These are phyloP conservation scores for Formica exsecta DNA, from an alignment of 1,140 invertebrate genomes.

Conservation along the genomic window DNA sequence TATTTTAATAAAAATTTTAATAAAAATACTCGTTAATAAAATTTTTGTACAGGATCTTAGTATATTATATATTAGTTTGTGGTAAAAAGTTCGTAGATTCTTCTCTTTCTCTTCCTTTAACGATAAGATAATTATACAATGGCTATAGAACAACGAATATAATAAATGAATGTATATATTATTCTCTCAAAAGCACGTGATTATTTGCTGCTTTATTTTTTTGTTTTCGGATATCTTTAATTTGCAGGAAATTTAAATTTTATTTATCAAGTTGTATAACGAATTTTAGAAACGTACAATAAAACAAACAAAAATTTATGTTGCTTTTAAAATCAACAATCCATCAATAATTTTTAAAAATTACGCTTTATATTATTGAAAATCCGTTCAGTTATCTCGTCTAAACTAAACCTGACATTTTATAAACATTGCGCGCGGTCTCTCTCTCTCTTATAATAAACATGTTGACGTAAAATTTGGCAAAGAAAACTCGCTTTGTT, in stretches of 20 bases:
- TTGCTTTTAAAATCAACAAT: neutral
- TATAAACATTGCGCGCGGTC: neutral
- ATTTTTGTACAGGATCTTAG: no score
- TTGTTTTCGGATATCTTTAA: neutral
- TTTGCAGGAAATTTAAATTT: neutral
- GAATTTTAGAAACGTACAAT: neutral
- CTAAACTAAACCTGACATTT: neutral
- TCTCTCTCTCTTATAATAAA: neutral
- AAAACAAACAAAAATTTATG: neutral
- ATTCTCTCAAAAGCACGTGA: neutral
- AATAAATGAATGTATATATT: conserved; percentile 39
- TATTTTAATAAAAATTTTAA: neutral
- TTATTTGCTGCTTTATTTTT: conserved; percentile 4
- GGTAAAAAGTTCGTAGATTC: conserved; percentile 1
- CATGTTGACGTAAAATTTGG: neutral
- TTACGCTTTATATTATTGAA: neutral
- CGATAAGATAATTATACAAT: conserved; percentile 9
- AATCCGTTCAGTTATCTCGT: neutral
- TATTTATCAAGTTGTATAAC: neutral
- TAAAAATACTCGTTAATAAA: no score
- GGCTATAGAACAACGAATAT: neutral
- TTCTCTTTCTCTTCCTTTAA: neutral
- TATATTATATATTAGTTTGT: neutral
- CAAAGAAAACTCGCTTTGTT: neutral
- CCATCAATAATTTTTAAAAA: neutral